Evolutionary conservation across 2,797 vertebrate genomes (phyloP), one percentile per base, ranked within the genome.

Genomic region (Leuciscus waleckii): DNA sequence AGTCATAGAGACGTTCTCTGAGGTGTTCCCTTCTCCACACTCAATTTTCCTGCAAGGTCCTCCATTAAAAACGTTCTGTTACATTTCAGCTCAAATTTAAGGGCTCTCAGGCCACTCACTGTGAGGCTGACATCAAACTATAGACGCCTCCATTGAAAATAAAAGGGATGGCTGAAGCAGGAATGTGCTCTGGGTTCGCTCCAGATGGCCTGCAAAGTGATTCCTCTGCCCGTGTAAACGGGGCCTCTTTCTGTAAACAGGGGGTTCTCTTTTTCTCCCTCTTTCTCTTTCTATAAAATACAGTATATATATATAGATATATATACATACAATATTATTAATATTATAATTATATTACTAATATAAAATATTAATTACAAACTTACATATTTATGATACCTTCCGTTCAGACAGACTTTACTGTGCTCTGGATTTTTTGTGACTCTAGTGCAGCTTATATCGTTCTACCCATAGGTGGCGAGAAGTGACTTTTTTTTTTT

Each of bases 111-210:
- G 71, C 69, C 74, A 77, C 77, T 83, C 32, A 61, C 84, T 79
- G 79, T 37, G 54, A 23, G 32, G 37, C 86, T 85, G 49, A 83
- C 82, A 87, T 89, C 85, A 85, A 87, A 85, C 80, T 71, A 90
- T 82, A 88, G 74, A 29, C 70, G 39, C 73, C 83, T 69, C 74
- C 67, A 87, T 79, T 91, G 89, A 89, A 90, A 94, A 93, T 89
- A 87, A 93, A 94, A 93, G 89, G 82, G 85, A 71, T 87, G 63
- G 70, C 89, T 91, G 87, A 78, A 90, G 88, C 61, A 90, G 87
- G 90, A 94, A 93, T 92, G 84, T 88, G 88, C 83, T 82, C 86
- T 92, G 90, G 87, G 90, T 88, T 89, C 81, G 83, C 91, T 93
- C 89, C 94, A 95, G 83, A 93, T 91, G 84, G 90, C 88, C 84